Percentiles rank a stretch among this genome's conserved stretches.
These are phyloP conservation scores for Muscicapa adusta DNA, from an alignment of 2,113 vertebrate species.

Conservation along the genomic window DNA sequence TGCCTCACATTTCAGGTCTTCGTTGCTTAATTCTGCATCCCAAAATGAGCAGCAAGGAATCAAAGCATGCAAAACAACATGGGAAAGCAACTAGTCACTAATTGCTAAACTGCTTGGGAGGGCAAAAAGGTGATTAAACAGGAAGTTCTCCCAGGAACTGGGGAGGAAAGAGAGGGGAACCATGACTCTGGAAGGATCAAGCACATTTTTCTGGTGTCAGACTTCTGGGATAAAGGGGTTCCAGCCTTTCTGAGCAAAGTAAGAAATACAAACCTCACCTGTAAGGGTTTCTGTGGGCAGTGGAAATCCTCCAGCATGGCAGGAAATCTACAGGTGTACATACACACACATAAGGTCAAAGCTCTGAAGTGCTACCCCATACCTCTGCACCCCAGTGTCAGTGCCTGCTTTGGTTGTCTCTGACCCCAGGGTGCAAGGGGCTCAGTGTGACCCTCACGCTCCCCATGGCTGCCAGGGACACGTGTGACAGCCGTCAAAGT, in stretches of 20 bases:
- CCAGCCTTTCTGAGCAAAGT: neutral
- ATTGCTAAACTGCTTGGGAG: neutral
- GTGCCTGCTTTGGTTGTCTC: neutral
- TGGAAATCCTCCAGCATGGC: neutral
- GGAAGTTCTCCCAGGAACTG: neutral
- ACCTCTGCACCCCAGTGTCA: accelerated
- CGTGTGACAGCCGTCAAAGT: accelerated
- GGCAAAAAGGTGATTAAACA: neutral
- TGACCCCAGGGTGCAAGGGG: neutral
- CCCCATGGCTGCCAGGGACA: neutral
- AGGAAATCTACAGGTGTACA: neutral
- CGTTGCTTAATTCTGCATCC: neutral
- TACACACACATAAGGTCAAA: accelerated
- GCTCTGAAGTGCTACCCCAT: accelerated
- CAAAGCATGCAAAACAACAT: neutral
- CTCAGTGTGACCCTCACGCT: accelerated
- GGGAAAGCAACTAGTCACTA: neutral
- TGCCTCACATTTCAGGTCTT: neutral
- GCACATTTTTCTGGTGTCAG: neutral
- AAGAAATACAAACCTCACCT: neutral
- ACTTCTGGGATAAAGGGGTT: neutral
- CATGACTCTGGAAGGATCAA: neutral
- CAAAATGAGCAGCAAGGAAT: neutral
- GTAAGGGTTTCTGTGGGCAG: neutral
- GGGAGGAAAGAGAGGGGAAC: neutral